A percentile compares a stretch with the other conserved stretches of the same genome.
phyloP scores from a whole-genome alignment of 2,113 vertebrate species.

The Callipepla squamata region DNA sequence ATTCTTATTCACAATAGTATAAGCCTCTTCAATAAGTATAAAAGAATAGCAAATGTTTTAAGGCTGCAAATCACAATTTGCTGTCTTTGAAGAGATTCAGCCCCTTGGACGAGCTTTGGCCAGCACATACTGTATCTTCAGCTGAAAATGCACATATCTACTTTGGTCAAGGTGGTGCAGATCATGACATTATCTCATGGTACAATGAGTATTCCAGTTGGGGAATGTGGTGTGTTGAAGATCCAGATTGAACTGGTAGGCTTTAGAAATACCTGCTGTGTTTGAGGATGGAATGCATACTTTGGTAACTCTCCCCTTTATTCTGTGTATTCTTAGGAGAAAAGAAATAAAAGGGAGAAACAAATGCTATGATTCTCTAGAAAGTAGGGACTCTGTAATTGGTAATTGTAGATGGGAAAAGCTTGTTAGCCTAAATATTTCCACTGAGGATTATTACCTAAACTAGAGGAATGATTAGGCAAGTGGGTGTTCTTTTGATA shows the following conservation, averaged over 20 bases:
- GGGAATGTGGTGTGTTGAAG: neutral
- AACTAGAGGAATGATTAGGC: neutral
- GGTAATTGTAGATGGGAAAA: neutral
- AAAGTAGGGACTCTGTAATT: neutral
- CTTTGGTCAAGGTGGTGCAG: neutral
- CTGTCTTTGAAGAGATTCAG: neutral
- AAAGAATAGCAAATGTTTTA: neutral
- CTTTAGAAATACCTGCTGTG: neutral
- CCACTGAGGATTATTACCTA: neutral
- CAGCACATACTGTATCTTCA: neutral
- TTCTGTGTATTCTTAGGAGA: neutral
- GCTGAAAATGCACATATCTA: neutral
- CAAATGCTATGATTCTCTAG: neutral
- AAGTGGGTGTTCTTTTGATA: neutral
- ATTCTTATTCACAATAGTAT: neutral
- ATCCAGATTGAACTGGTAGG: neutral
- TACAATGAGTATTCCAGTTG: neutral
- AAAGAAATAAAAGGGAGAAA: neutral
- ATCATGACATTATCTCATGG: rapidly evolving
- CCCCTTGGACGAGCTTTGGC: neutral
- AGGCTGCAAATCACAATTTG: neutral
- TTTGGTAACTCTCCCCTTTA: neutral
- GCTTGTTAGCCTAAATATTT: neutral
- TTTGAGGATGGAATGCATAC: neutral
- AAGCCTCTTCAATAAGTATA: neutral